Evolutionary conservation across 2,113 vertebrate genomes (phyloP).

Genomic region (Lynx canadensis): DNA sequence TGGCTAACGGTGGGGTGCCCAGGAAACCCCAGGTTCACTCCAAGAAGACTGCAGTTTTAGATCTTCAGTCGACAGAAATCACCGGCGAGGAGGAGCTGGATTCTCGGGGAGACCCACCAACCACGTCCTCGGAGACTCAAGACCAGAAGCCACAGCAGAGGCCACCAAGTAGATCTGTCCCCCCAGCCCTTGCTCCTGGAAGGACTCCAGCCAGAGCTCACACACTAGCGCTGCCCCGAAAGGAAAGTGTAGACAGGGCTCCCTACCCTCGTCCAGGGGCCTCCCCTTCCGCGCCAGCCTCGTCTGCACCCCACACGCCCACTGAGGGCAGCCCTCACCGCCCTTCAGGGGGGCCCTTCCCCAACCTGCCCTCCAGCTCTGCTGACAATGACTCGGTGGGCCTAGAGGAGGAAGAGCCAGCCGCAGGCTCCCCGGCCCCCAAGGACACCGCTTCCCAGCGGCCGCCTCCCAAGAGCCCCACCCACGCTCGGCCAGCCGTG

Average conservation of each 20-base stretch:
- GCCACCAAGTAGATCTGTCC: constrained; percentile 86
- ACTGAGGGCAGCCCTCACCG: constrained; percentile 59
- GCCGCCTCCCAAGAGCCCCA: constrained; percentile 68
- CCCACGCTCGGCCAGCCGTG: background rate
- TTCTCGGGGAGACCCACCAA: constrained; percentile 72
- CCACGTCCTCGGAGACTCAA: constrained; percentile 66
- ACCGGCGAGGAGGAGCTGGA: constrained; percentile 1
- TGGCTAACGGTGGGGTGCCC: constrained; percentile 60
- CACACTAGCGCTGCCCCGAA: background rate
- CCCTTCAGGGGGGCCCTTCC: constrained; percentile 53
- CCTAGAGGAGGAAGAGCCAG: background rate
- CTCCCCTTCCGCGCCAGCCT: background rate
- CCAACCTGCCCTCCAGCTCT: constrained; percentile 44
- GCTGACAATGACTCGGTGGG: constrained; percentile 52
- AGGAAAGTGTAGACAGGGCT: constrained; percentile 44
- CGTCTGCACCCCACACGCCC: constrained; percentile 47
- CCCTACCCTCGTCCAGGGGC: background rate
- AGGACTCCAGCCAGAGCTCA: constrained; percentile 83
- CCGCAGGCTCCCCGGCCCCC: constrained; percentile 63
- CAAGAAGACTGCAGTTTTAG: constrained; percentile 62
- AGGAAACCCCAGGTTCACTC: constrained; percentile 76
- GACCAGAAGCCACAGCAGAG: constrained; percentile 78
- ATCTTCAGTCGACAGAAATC: constrained; percentile 80
- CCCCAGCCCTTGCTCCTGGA: constrained; percentile 85
- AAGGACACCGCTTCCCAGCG: constrained; percentile 75